Evolutionary conservation across 2,888 invertebrate species (phyloP), one percentile per base, ranked within the genome.

Genomic region (Keiferia lycopersicella): DNA sequence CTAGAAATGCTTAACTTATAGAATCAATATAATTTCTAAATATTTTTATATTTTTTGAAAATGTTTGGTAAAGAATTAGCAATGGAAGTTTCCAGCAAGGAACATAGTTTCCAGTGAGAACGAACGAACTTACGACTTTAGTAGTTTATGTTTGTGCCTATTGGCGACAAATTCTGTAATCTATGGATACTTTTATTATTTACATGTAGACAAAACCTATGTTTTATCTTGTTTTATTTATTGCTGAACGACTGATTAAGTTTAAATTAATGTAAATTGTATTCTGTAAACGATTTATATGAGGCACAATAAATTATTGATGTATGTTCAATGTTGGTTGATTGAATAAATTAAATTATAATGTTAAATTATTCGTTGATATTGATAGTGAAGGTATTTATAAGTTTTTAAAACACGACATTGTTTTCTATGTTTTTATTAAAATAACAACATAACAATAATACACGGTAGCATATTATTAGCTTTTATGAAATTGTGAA

Each of bases 401-500:
- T 34, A 34, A 45, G n/a, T 16, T 12, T 20, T 22, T 53, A 53
- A 53, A 53, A 53, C 22, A 53, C 22, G 2, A 53, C 12, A 14
- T 20, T 51, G 34, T 26, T 53, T 22, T 39, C 22, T 22, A 41
- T 22, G 22, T 22, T 60, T 41, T 60, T 48, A 61, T 61, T 61
- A 22, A 53, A 53, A 53, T 53, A 53, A 53, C 10, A 22, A 53
- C 20, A 53, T 50, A 45, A n/a, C 45, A n/a, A 45, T 50, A 18
- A 26, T 53, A 53, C 22, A 53, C 22, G 14, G 11, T 53, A 53
- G 12, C 51, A 22, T 53, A 12, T 22, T 53, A 53, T 12, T 22
- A 22, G 51, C 22, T 6, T 53, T 26, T 53, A 22, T 22, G 22
- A 53, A 53, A 22, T 53, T 53, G 12, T 53, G 20, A 22, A 20